Conservation (phyloP, 1,140 invertebrate species). For the Neomicropteryx cornuta region DNA sequence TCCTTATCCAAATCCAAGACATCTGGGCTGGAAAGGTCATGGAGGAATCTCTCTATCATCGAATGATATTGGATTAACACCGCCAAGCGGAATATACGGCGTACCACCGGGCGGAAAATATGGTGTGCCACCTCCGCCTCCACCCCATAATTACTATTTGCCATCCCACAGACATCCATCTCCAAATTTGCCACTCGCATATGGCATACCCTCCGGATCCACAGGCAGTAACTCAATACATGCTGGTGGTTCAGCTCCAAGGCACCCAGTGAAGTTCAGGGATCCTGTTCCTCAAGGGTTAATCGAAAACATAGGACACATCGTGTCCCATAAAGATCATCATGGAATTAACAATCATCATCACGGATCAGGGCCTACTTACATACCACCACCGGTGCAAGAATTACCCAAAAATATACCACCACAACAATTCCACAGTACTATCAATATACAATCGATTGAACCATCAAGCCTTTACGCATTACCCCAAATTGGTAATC, state of each 20-base stretch:
- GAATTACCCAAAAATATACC: constrained; percentile 30
- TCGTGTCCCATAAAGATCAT: constrained; percentile 40
- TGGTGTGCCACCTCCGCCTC: constrained; percentile 38
- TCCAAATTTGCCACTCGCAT: constrained; percentile 32
- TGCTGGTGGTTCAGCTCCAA: constrained; percentile 33
- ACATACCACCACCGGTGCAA: constrained; percentile 51
- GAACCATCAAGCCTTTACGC: constrained; percentile 38
- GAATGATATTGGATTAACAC: constrained; percentile 36
- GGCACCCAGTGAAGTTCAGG: constrained; percentile 51
- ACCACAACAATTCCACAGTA: constrained; percentile 2
- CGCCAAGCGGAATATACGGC: constrained; percentile 43
- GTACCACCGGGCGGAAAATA: constrained; percentile 41
- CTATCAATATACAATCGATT: constrained; percentile 18
- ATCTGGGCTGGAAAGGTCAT: constrained; percentile 21
- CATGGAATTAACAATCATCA: constrained; percentile 27
- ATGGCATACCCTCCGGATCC: constrained; percentile 30
- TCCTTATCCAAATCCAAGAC: constrained; percentile 38
- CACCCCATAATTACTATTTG: constrained; percentile 22
- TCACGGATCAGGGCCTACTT: constrained; percentile 37
- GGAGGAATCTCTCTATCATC: constrained; percentile 18
- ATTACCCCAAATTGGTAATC: constrained; percentile 30
- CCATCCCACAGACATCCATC: constrained; percentile 30
- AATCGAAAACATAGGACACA: constrained; percentile 47
- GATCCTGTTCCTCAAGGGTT: constrained; percentile 56
- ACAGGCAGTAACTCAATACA: constrained; percentile 23